Conservation (phyloP, 1,140 invertebrate species). For the Achatina immaculata region DNA sequence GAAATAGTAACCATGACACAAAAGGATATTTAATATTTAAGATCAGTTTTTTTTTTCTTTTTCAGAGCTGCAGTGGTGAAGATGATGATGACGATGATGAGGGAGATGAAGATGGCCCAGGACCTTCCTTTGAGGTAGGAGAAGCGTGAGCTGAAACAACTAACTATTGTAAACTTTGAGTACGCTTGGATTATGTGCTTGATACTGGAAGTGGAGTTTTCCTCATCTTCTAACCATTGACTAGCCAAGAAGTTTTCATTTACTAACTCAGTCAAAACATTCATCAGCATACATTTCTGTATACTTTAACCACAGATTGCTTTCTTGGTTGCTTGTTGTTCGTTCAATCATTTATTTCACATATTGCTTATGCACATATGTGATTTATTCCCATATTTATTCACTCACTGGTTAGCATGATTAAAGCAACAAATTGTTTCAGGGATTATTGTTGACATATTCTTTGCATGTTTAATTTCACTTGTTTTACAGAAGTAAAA, state of each 20-base stretch:
- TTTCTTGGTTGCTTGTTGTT: background rate
- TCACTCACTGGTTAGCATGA: background rate
- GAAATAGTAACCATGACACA: too few species aligned
- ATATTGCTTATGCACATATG: background rate
- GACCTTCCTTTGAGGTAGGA: constrained; percentile 93
- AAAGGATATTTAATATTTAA: too few species aligned
- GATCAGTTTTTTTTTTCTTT: constrained; percentile 44
- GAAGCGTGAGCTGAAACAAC: background rate
- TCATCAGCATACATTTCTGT: constrained; percentile 16
- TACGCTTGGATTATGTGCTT: background rate
- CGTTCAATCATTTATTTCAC: background rate
- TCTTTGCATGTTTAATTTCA: background rate
- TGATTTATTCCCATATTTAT: background rate
- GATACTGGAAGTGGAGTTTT: background rate
- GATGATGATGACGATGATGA: constrained; percentile 90
- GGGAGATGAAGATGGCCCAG: constrained; percentile 83
- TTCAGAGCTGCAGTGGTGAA: constrained; percentile 85
- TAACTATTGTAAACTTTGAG: constrained; percentile 13
- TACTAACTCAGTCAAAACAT: too few species aligned
- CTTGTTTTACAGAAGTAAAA: too few species aligned
- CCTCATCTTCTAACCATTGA: background rate
- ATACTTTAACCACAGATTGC: background rate
- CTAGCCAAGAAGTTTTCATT: background rate
- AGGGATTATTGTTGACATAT: background rate
- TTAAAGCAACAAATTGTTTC: background rate